Conservation (phyloP, 2,797 vertebrate genomes). For the Fistularia tabacaria region DNA sequence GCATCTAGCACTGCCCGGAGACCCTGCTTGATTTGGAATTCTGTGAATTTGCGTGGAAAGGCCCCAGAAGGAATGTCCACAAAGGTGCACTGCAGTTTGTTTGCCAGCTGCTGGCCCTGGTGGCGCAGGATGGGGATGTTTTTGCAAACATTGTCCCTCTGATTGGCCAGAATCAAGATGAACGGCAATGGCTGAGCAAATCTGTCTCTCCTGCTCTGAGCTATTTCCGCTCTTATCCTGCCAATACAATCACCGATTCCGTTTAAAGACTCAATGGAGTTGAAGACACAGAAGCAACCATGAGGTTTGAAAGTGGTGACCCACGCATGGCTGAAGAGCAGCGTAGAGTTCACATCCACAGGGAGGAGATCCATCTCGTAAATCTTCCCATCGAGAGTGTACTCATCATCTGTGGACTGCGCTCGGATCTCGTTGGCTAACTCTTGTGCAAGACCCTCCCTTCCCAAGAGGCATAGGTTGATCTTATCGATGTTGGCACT, state of each 20-base stretch:
- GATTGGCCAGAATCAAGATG: constrained; percentile 94
- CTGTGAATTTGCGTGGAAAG: constrained; percentile 95
- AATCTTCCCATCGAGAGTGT: constrained; percentile 97
- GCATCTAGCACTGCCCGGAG: constrained; percentile 91
- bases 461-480: constrained; percentile 95
- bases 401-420: constrained; percentile 97
- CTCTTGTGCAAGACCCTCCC: constrained; percentile 95
- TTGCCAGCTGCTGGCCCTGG: constrained; percentile 96
- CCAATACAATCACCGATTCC: constrained; percentile 94
- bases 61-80: constrained; percentile 91
- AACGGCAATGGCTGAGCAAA: constrained; percentile 90
- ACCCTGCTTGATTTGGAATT: constrained; percentile 95
- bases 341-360: constrained; percentile 90
- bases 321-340: constrained; percentile 92
- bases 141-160: constrained; percentile 91
- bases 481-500: constrained; percentile 95
- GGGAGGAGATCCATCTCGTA: constrained; percentile 95
- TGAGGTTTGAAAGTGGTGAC: constrained; percentile 92
- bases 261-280: constrained; percentile 95
- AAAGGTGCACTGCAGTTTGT: constrained; percentile 98
- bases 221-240: constrained; percentile 90
- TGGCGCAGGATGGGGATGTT: constrained; percentile 96
- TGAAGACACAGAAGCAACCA: constrained; percentile 97
- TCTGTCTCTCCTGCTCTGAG: constrained; percentile 88
- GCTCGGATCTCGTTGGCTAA: constrained; percentile 96